Conservation (phyloP, 2,797 vertebrate species). For the Oophaga sylvatica region DNA sequence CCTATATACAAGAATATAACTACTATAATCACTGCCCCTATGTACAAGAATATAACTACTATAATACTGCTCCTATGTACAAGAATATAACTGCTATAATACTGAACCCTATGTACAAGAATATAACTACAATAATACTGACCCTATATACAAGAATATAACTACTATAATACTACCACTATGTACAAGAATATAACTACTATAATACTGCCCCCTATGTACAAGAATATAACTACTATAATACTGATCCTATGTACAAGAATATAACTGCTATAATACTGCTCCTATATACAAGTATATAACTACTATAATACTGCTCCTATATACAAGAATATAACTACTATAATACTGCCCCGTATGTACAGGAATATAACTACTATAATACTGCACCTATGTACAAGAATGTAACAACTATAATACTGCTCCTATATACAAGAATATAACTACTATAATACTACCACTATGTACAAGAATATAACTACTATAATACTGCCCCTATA, state of each 20-base stretch:
- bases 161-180: neutral
- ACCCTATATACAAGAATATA: neutral
- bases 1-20: slow-evolving; percentile 5
- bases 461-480: neutral
- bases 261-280: neutral
- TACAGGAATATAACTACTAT: slow-evolving; percentile 10
- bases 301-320: slow-evolving; percentile 7
- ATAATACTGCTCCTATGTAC: neutral
- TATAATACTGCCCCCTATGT: neutral
- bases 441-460: neutral
- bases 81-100: neutral
- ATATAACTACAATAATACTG: neutral
- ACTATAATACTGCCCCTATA: neutral
- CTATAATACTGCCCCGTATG: neutral
- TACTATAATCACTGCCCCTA: slow-evolving; percentile 9
- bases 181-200: neutral
- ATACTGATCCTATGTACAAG: neutral
- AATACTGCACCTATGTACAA: slow-evolving; percentile 1
- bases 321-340: slow-evolving; percentile 1
- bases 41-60: slow-evolving; percentile 22
- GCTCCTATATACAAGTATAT: neutral
- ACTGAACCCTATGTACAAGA: neutral
- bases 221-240: slow-evolving; percentile 1
- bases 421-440: neutral
- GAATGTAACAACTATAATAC: slow-evolving; percentile 6